Conservation (phyloP, 2,113 vertebrate genomes). For the Platysteira castanea region DNA sequence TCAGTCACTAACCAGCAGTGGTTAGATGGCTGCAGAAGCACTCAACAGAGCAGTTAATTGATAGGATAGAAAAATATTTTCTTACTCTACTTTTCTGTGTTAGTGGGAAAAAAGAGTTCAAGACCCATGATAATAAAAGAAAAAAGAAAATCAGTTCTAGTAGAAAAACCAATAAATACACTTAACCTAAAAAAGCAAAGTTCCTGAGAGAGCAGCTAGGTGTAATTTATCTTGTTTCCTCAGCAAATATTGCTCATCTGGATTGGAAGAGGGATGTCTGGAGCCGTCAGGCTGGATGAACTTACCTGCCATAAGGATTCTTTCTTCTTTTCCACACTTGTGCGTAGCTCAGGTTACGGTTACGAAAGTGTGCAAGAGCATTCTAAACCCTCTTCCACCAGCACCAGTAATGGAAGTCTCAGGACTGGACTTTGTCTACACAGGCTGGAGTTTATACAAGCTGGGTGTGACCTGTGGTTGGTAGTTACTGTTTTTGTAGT, state of each 20-base stretch:
- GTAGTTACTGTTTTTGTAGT: constrained; percentile 9
- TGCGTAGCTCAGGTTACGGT: neutral
- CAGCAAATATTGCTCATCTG: neutral
- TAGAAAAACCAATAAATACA: neutral
- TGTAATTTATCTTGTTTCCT: neutral
- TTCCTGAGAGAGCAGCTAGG: neutral
- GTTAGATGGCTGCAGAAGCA: neutral
- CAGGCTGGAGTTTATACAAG: constrained; percentile 23
- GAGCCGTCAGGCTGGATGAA: neutral
- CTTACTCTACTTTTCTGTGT: neutral
- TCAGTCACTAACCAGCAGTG: neutral
- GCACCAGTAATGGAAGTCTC: neutral
- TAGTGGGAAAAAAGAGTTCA: neutral
- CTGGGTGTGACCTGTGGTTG: constrained; percentile 41
- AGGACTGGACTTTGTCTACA: neutral
- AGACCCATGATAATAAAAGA: neutral
- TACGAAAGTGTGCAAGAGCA: neutral
- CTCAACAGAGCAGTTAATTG: neutral
- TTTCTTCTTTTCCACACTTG: constrained; percentile 14
- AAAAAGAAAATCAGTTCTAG: neutral
- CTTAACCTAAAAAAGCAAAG: neutral
- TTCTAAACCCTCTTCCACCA: constrained; percentile 1
- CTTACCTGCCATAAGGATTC: constrained; percentile 42
- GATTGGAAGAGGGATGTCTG: neutral
- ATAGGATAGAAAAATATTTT: neutral